Percentiles rank a stretch among this genome's conserved stretches.
Conservation (phyloP, 2,113 vertebrate genomes). For the Triplophysa tibetana region DNA sequence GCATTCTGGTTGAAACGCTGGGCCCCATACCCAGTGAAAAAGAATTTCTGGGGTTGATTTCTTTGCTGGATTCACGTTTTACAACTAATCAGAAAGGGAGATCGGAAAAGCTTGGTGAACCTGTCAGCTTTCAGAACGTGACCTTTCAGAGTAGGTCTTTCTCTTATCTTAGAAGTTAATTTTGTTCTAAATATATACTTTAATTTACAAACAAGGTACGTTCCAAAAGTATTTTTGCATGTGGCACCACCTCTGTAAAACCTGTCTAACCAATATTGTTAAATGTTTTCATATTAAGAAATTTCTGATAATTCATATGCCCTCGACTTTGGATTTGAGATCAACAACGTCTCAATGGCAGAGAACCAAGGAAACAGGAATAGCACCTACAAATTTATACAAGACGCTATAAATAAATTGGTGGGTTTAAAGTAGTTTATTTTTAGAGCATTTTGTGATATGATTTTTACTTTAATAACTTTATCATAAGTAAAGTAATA, state of each 20-base stretch:
- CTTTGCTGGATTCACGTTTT: neutral
- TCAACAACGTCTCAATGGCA: conserved; percentile 30
- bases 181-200: neutral
- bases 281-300: conserved; percentile 7
- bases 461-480: neutral
- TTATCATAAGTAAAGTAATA: neutral
- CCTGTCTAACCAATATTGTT: neutral
- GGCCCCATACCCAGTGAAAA: conserved; percentile 21
- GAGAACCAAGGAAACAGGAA: neutral
- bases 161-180: neutral
- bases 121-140: conserved; percentile 30
- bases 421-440: conserved; percentile 9
- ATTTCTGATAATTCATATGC: neutral
- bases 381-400: conserved; percentile 18
- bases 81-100: neutral
- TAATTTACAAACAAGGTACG: no score
- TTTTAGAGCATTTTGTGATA: no score
- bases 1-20: conserved; percentile 37
- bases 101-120: neutral
- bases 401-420: conserved; percentile 19
- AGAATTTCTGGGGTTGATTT: neutral
- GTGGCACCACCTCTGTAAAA: no score
- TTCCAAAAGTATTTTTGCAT: no score
- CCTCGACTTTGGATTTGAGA: conserved; percentile 39
- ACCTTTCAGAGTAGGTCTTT: conserved; percentile 24